Evolutionary conservation across 2,797 vertebrate species (phyloP).

Genomic region (Paramormyrops hopkinsi): DNA sequence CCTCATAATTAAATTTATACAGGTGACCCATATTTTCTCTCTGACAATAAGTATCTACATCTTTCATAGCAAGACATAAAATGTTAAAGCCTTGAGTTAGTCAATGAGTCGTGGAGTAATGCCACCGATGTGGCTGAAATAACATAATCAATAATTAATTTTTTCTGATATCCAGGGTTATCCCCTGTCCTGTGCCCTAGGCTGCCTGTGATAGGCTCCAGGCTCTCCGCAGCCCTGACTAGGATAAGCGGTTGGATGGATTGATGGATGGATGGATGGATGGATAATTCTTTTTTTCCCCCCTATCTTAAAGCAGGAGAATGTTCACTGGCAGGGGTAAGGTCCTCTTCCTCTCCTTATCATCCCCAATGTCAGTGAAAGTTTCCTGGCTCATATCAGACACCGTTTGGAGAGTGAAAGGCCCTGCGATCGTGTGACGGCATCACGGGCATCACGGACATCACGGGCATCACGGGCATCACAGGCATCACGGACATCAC

Average conservation of each 20-base stretch:
- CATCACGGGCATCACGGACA: neutral
- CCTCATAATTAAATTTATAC: neutral
- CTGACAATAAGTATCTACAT: neutral
- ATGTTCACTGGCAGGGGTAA: neutral
- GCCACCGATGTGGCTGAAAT: neutral
- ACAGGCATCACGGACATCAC: neutral
- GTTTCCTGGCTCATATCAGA: neutral
- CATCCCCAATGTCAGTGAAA: neutral
- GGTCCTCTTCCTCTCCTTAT: neutral
- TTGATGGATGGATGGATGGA: neutral
- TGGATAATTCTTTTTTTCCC: neutral
- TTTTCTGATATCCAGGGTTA: neutral
- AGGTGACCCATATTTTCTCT: neutral
- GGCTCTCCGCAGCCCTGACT: neutral
- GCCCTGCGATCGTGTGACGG: neutral
- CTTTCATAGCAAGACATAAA: neutral
- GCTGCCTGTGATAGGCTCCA: neutral
- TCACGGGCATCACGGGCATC: too few relatives aligned
- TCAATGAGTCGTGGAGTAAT: neutral
- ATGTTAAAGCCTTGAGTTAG: slow-evolving; percentile 2
- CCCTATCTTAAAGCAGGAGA: neutral
- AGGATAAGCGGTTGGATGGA: neutral
- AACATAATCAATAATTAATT: slow-evolving; percentile 9
- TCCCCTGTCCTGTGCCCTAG: neutral
- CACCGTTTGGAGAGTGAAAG: neutral